Conservation (phyloP, 2,113 vertebrate genomes). For the Tyto alba region DNA sequence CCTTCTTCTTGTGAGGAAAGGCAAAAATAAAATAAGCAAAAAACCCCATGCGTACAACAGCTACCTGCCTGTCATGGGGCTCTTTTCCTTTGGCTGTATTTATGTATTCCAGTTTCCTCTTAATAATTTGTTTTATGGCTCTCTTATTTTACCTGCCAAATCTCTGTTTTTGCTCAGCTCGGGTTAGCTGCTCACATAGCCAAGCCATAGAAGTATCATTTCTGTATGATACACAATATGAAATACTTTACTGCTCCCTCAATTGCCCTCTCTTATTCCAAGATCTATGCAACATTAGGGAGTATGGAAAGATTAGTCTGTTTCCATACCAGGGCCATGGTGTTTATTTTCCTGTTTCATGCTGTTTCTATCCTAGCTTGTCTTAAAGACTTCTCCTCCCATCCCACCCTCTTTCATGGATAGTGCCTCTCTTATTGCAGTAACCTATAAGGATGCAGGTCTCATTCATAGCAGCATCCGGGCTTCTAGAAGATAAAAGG, state of each 20-base stretch:
- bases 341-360: neutral
- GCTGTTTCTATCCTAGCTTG: neutral
- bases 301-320: neutral
- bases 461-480: neutral
- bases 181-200: neutral
- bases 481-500: neutral
- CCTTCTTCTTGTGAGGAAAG: neutral
- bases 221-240: neutral
- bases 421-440: neutral
- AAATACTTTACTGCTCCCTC: neutral
- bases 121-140: neutral
- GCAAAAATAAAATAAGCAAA: neutral
- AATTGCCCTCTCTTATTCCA: neutral
- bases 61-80: neutral
- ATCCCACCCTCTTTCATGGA: neutral
- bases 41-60: rapidly evolving
- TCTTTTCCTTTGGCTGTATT: neutral
- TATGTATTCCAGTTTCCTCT: neutral
- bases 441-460: neutral
- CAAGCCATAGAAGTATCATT: neutral
- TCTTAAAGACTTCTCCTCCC: neutral
- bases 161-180: neutral
- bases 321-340: neutral
- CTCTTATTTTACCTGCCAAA: neutral
- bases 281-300: neutral